Evolutionary conservation across 2,113 vertebrate species (phyloP).

Genomic region (Rhegmatorhina hoffmannsi): DNA sequence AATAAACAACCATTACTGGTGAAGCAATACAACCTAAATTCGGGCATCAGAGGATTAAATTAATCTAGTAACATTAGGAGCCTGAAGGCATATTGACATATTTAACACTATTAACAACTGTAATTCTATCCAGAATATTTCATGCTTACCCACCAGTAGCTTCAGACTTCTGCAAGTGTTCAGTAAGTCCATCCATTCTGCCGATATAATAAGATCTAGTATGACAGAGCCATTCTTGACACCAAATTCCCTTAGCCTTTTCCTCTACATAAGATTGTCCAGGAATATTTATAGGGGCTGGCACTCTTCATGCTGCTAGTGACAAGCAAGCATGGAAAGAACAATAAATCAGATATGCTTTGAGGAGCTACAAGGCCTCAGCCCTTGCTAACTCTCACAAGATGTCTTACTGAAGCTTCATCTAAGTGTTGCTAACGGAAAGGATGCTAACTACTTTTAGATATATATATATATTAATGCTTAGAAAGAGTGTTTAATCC

Average conservation of each 20-base stretch:
- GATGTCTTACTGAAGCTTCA: background rate
- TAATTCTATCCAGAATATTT: background rate
- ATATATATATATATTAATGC: background rate
- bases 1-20: background rate
- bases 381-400: background rate
- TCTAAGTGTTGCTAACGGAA: background rate
- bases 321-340: conserved; percentile 5
- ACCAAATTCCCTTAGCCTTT: background rate
- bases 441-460: background rate
- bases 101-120: background rate
- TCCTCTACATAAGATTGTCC: background rate
- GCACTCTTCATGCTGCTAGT: background rate
- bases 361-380: background rate
- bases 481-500: background rate
- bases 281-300: background rate
- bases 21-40: background rate
- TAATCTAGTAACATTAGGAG: background rate
- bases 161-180: background rate
- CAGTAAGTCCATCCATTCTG: background rate
- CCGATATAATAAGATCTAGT: background rate
- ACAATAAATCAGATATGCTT: background rate
- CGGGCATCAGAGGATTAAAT: background rate
- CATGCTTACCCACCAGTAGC: background rate
- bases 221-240: background rate
- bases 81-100: background rate